Evolutionary conservation across 2,797 vertebrate genomes (phyloP), one percentile per base, ranked within the genome.

Genomic region (Carapus acus): DNA sequence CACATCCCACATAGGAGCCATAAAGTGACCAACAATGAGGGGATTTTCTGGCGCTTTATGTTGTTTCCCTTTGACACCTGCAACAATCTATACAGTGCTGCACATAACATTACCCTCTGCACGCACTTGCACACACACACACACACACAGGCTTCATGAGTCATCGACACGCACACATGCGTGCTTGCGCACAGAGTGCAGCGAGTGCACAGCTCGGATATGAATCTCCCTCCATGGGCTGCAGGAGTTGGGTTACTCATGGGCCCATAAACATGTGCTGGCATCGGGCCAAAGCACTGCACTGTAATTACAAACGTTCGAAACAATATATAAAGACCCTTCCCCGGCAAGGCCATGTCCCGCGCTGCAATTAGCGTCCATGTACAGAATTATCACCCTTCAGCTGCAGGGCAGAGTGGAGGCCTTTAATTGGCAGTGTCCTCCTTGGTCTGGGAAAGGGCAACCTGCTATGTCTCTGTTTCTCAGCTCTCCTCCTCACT

Each of bases 181-280:
- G 15, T 15, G 13, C 34, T 15, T 29, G 9, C 56, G 41, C 67
- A 44, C 46, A 58, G 75, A 73, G 74, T 74, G 73, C 77, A 79
- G 62, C 4, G 80, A 65, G 80, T 77, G 71, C 77, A 82, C 65
- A 45, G 78, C 69, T 67, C 41, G 58, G 76, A 81, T 78, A 79
- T 80, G 77, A 77, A 76, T 77, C 79, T 81, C 72, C 58, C 74
- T 83, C 73, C 53, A 49, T 22, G 64, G 59, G 64, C 65, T 65
- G 68, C 62, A 68, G 82, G 81, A 81, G 79, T 83, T 76, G 65
- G 72, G 82, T 85, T 86, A 77, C 84, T 83, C 77, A 78, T 69
- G 66, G 79, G 63, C 76, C 72, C 70, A 74, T 80, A 82, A 81
- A 79, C 82, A 84, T 78, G 68, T 67, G 70, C 81, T 86, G 83